Base-by-base conservation (phyloP, 53 echinoderm and acorn worm species). In the Mesocentrotus franciscanus region DNA sequence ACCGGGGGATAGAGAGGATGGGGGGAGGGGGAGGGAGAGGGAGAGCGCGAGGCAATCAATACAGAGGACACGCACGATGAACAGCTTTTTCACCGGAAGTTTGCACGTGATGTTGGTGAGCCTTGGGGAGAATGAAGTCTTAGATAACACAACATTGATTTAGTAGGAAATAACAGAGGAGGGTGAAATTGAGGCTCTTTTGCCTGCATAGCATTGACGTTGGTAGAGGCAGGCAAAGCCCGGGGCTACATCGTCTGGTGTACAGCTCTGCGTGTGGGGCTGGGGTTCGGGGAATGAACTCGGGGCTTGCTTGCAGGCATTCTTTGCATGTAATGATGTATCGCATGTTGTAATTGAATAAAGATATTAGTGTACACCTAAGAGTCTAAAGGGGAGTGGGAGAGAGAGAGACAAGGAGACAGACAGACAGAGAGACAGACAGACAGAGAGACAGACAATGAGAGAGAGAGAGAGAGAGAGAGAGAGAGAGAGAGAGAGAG, bases 81-180 rank as follows among this genome's bases (percentile, higher is more conserved):
- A 17, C n/a, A 10, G 56, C 58, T 87, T 75, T 30, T 87, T 58
- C 61, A 13, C 91, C 61, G 91, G 91, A 91, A 91, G 91, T 91
- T 29, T 68, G 91, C 91, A 62, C 91, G 91, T 91, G 91, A 64
- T 91, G 91, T 66, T 91, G 32, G 33, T 39, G 18, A 13, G 64
- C 91, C 90, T 29, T 27, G 66, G 91, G 87, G 87, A 87, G 57
- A 87, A 87, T 87, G 58, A 87, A 29, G 87, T 87, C 87, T 87
- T 58, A 58, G 87, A 58, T 87, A 87, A 87, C 87, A 87, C 58
- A 87, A 87, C 87, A 87, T 87, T 87, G 87, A 87, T 87, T 87
- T 56, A 57, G 27, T 56, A 2, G 87, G 15, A 58, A 56, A 87
- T 56, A 58, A 87, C n/a, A 56, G 59, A 58, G 34, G 87, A 87